Percentiles rank a stretch among this genome's conserved stretches.
These are phyloP conservation scores for Barypeithes pellucidus DNA, from an alignment of 2,888 invertebrate genomes.

Conservation along the genomic window DNA sequence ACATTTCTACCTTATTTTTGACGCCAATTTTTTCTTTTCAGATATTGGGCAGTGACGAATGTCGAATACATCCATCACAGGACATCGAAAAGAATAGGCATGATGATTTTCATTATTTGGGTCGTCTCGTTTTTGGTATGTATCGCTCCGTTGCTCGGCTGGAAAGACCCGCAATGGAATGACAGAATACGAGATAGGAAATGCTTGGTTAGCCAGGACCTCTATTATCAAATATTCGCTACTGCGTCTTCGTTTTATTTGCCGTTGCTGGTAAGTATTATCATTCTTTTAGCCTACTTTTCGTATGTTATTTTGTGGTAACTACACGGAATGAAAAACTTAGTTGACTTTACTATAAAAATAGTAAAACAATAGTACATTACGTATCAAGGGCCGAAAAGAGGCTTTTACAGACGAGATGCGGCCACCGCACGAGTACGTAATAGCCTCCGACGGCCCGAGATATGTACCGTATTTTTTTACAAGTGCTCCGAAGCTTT, in stretches of 20 bases:
- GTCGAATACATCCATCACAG: conserved; percentile 91
- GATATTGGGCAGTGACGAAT: conserved; percentile 94
- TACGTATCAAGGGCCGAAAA: too few species aligned
- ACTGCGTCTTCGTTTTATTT: conserved; percentile 94
- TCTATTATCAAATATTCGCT: conserved; percentile 90
- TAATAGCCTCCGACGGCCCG: too few species aligned
- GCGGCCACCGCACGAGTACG: too few species aligned
- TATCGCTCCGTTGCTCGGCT: conserved; percentile 89
- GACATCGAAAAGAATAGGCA: conserved; percentile 82
- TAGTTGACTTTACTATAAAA: too few species aligned
- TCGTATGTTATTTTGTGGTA: too few species aligned
- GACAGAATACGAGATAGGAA: conserved; percentile 77
- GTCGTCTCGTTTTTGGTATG: conserved; percentile 87
- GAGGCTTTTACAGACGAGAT: too few species aligned
- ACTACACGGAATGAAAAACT: too few species aligned
- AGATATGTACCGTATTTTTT: too few species aligned
- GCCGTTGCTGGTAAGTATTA: conserved; percentile 76
- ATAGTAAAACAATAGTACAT: too few species aligned
- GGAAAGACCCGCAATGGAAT: conserved; percentile 81
- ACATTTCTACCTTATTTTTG: background rate
- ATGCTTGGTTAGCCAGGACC: conserved; percentile 89
- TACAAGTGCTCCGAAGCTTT: too few species aligned
- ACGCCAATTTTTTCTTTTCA: conserved; percentile 63
- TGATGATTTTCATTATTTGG: conserved; percentile 91
- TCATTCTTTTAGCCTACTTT: too few species aligned